Conservation (phyloP, 2,888 invertebrate species). For the Coelinius sp. region DNA sequence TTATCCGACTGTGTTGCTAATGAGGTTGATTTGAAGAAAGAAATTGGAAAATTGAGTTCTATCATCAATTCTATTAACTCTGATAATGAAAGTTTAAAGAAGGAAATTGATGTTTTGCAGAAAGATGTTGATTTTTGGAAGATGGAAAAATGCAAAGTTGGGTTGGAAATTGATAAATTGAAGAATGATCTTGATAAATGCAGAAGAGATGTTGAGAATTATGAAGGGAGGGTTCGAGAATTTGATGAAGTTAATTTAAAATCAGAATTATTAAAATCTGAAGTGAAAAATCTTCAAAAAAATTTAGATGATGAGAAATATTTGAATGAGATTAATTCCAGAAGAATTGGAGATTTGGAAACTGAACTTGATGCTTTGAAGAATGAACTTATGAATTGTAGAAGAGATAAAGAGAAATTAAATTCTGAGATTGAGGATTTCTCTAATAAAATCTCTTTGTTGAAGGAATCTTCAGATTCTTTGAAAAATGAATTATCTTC, state of each 20-base stretch:
- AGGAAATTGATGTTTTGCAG: constrained; percentile 38
- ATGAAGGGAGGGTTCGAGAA: constrained; percentile 39
- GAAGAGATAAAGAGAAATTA: constrained; percentile 46
- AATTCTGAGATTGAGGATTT: constrained; percentile 32
- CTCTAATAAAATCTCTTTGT: constrained; percentile 4
- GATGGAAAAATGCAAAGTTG: constrained; percentile 45
- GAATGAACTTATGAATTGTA: constrained; percentile 46
- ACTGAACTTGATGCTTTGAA: constrained; percentile 45
- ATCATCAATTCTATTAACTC: constrained; percentile 33
- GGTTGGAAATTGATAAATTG: constrained; percentile 47
- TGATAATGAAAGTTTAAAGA: constrained; percentile 40
- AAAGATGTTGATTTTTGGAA: constrained; percentile 49
- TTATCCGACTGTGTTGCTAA: constrained; percentile 33
- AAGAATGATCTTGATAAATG: constrained; percentile 45
- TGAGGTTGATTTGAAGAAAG: constrained; percentile 44
- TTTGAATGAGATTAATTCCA: constrained; percentile 39
- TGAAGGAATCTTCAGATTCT: constrained; percentile 37
- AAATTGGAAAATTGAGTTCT: constrained; percentile 36
- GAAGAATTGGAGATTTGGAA: constrained; percentile 18
- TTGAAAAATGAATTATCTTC: constrained; percentile 40
- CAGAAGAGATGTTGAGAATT: constrained; percentile 42
- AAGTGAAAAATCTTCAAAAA: constrained; percentile 36
- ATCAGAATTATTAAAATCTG: constrained; percentile 32
- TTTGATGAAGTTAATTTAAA: constrained; percentile 32
- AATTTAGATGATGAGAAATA: constrained; percentile 40